phyloP scores from a whole-genome alignment of 2,888 invertebrate species.

The Drosophila melanosoma region DNA sequence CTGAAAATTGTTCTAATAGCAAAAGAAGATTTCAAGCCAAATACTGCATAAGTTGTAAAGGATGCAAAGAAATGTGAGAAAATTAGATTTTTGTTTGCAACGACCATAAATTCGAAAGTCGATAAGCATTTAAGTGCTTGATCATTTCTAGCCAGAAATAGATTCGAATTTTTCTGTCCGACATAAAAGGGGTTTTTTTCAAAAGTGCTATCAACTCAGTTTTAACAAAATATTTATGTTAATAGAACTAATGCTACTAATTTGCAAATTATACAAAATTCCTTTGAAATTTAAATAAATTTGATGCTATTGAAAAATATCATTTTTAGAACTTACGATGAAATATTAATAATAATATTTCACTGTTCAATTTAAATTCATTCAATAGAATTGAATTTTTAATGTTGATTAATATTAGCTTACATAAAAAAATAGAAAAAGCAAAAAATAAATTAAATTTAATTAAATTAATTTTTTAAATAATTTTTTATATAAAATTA shows the following conservation, averaged over 20 bases:
- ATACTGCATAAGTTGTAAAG: constrained; percentile 6
- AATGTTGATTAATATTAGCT: neutral
- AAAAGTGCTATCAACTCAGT: neutral
- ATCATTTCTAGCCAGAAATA: neutral
- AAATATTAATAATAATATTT: neutral
- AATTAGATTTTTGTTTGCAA: neutral
- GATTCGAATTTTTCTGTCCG: neutral
- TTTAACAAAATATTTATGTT: neutral
- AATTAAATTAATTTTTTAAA: neutral
- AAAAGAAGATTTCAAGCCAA: constrained; percentile 8
- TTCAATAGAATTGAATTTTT: neutral
- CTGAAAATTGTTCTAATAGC: constrained; percentile 21
- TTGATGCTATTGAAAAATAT: neutral
- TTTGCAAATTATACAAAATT: neutral
- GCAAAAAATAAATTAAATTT: neutral
- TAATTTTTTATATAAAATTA: neutral
- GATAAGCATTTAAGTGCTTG: constrained; percentile 7
- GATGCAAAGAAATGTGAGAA: neutral
- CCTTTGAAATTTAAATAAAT: neutral
- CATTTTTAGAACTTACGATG: neutral
- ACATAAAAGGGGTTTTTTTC: neutral
- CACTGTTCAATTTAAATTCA: neutral
- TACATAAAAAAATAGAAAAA: neutral
- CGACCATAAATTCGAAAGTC: neutral
- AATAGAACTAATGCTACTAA: neutral